Evolutionary conservation across 2,888 invertebrate species (phyloP).

Genomic region (Orchestes rusci): DNA sequence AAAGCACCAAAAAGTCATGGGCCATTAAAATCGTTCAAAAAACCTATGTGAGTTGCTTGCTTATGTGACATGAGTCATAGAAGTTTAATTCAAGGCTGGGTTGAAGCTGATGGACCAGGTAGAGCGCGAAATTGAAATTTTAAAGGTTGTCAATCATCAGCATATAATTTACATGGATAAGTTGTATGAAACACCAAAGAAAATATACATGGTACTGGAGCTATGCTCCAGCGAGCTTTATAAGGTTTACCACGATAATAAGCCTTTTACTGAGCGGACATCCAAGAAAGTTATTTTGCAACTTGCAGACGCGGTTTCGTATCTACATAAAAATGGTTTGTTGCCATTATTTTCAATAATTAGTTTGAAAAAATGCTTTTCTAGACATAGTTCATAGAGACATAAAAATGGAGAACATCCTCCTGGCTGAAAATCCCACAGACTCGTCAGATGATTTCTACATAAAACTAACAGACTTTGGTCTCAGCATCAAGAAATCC

Average conservation of each 20-base stretch:
- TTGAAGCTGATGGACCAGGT: conserved; percentile 31
- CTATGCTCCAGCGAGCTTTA: conserved; percentile 47
- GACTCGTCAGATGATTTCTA: conserved; percentile 43
- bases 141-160: conserved; percentile 50
- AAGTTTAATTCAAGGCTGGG: conserved; percentile 15
- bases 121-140: conserved; percentile 48
- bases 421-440: conserved; percentile 46
- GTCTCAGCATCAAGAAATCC: conserved; percentile 47
- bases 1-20: conserved; percentile 36
- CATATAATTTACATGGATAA: conserved; percentile 50
- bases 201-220: conserved; percentile 51
- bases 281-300: conserved; percentile 39
- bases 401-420: conserved; percentile 46
- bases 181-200: conserved; percentile 49
- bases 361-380: conserved; percentile 1
- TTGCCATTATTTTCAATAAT: neutral
- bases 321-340: conserved; percentile 44
- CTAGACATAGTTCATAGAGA: conserved; percentile 47
- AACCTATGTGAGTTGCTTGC: conserved; percentile 32
- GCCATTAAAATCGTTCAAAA: conserved; percentile 46
- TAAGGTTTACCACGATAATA: conserved; percentile 37
- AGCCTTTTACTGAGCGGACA: conserved; percentile 39
- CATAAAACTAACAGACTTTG: conserved; percentile 54
- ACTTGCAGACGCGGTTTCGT: conserved; percentile 40
- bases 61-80: neutral